These are phyloP conservation scores for Diacarnus erythraeanus DNA, from an alignment of 37 sponge, comb jelly and placozoan genomes.

Conservation along the genomic window DNA sequence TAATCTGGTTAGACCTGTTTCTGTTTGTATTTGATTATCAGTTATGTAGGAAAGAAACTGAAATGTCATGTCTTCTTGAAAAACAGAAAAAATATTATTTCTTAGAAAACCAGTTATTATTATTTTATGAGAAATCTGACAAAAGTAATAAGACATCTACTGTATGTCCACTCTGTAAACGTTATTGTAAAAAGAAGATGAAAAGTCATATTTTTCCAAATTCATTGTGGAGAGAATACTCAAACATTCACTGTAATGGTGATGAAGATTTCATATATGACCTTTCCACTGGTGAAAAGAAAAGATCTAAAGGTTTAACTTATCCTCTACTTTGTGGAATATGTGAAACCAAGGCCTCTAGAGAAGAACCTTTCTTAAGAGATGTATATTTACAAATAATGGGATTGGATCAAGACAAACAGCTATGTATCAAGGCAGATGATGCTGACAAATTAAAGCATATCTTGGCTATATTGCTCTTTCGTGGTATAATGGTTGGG, in stretches of 20 bases:
- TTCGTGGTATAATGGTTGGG: conserved; percentile 1
- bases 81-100: no score
- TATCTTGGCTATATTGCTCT: conserved; percentile 8
- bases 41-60: no score
- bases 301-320: not conserved
- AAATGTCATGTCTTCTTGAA: no score
- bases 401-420: not conserved
- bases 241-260: not conserved
- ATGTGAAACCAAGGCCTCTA: conserved; percentile 10
- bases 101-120: no score
- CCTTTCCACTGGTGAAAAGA: not conserved
- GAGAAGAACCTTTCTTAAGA: not conserved
- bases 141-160: not conserved
- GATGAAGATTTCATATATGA: not conserved
- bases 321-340: conserved; percentile 1
- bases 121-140: not conserved
- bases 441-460: not conserved
- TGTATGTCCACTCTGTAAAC: not conserved
- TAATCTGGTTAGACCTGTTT: no score
- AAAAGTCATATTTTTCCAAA: conserved; percentile 29
- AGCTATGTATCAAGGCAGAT: not conserved
- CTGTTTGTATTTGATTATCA: no score
- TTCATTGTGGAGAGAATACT: not conserved
- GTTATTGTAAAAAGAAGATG: no score
- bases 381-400: conserved; percentile 2